These are phyloP conservation scores for Hirtodrosophila histrioides DNA, from an alignment of 2,888 invertebrate species.

Conservation along the genomic window DNA sequence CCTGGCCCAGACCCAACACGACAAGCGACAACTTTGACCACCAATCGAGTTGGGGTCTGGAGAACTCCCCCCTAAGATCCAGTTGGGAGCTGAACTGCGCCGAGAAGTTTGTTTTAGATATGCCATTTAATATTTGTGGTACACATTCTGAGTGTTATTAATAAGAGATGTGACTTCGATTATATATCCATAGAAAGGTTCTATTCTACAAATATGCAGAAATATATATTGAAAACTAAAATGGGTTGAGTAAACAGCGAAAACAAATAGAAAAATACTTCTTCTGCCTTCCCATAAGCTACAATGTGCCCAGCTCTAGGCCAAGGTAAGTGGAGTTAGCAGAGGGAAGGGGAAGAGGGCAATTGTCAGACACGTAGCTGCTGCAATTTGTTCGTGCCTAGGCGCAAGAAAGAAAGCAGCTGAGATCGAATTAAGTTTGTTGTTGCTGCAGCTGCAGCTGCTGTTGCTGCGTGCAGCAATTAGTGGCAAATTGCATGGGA, in stretches of 20 bases:
- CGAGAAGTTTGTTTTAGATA: too few species aligned
- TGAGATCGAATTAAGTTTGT: slow-evolving; percentile 12
- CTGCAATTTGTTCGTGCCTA: slow-evolving; percentile 57
- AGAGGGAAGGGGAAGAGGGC: not conserved
- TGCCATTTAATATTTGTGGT: too few species aligned
- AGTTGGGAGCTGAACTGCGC: too few species aligned
- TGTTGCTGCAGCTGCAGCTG: slow-evolving; percentile 27
- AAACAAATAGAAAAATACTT: not conserved
- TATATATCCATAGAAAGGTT: too few species aligned
- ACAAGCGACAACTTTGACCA: slow-evolving; percentile 72
- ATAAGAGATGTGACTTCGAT: too few species aligned
- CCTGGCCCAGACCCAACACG: slow-evolving; percentile 44
- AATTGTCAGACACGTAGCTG: slow-evolving; percentile 47
- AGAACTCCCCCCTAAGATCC: not conserved
- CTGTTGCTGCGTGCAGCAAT: slow-evolving; percentile 75
- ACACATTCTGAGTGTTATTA: too few species aligned
- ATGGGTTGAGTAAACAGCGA: not conserved
- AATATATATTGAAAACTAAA: too few species aligned
- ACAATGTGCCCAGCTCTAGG: not conserved
- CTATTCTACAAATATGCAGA: too few species aligned
- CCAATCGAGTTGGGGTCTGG: slow-evolving; percentile 27
- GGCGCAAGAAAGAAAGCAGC: slow-evolving; percentile 64
- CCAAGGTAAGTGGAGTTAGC: not conserved
- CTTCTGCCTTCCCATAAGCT: too few species aligned
- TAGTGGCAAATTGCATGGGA: slow-evolving; percentile 77